These are phyloP conservation scores for Sesia apiformis DNA, from an alignment of 2,888 invertebrate genomes.

Conservation along the genomic window DNA sequence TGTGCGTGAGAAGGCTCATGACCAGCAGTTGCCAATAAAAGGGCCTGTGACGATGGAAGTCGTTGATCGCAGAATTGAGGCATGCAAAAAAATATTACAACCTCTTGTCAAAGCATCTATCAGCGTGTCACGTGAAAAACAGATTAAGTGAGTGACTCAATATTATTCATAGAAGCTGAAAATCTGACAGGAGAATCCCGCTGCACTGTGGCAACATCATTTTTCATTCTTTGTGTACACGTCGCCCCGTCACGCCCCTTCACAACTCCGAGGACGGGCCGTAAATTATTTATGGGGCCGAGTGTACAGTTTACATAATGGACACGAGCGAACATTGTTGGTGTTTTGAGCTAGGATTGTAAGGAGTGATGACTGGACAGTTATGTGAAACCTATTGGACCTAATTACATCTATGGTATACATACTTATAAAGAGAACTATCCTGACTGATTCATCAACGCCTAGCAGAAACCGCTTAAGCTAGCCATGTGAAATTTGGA, in stretches of 20 bases:
- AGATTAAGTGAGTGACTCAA: neutral
- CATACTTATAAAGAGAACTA: too few species aligned
- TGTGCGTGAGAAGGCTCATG: too few species aligned
- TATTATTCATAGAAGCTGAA: conserved; percentile 11
- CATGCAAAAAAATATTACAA: too few species aligned
- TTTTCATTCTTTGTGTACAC: conserved; percentile 48
- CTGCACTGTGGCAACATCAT: conserved; percentile 22
- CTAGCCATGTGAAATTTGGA: too few species aligned
- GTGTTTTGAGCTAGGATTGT: neutral
- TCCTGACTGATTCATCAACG: too few species aligned
- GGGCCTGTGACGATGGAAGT: too few species aligned
- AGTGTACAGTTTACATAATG: conserved; percentile 13
- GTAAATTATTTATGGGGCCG: conserved; percentile 36
- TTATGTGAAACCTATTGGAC: too few species aligned
- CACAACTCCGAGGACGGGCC: conserved; percentile 15
- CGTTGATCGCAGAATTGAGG: too few species aligned
- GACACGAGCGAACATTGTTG: conserved; percentile 3
- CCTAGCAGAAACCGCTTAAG: too few species aligned
- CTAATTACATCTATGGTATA: too few species aligned
- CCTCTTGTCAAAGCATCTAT: neutral
- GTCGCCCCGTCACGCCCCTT: conserved; percentile 33
- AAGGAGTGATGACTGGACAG: neutral
- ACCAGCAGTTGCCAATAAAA: too few species aligned
- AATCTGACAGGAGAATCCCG: conserved; percentile 2
- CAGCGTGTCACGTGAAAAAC: neutral